Percentiles rank a stretch among this genome's conserved stretches.
phyloP scores from a whole-genome alignment of 2,113 vertebrate genomes.

The Panthera tigris region DNA sequence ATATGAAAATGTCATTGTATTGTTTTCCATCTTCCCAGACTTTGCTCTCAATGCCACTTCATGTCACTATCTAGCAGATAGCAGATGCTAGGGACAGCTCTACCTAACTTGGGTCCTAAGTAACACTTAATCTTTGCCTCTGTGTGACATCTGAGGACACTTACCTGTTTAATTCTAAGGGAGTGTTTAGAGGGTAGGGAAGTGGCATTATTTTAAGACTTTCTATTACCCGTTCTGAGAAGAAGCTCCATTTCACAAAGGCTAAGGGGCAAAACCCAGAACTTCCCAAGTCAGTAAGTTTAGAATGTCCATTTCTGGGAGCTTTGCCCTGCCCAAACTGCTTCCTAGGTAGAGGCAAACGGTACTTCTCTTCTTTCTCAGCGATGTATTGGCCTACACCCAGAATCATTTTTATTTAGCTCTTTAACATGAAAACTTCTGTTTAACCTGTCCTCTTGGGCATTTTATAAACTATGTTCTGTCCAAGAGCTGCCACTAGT shows the following conservation, averaged over 20 bases:
- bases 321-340: not conserved
- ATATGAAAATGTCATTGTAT: constrained; percentile 25
- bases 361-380: not conserved
- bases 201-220: not conserved
- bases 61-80: not conserved
- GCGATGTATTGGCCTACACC: not conserved
- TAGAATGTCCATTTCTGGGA: constrained; percentile 30
- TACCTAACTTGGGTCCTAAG: not conserved
- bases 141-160: not conserved
- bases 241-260: constrained; percentile 35
- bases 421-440: constrained; percentile 42
- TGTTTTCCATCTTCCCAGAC: not conserved
- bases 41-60: not conserved
- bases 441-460: not conserved
- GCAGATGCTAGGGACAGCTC: not conserved
- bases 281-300: not conserved
- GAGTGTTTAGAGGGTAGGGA: not conserved
- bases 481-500: not conserved
- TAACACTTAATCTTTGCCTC: not conserved
- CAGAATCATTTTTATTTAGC: constrained; percentile 12
- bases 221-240: not conserved
- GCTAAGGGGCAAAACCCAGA: not conserved
- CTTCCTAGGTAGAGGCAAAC: constrained; percentile 1
- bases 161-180: not conserved
- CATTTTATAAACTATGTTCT: not conserved